Conservation (phyloP, 37 sponge, comb jelly and placozoan species). For the Crambe crambe region DNA sequence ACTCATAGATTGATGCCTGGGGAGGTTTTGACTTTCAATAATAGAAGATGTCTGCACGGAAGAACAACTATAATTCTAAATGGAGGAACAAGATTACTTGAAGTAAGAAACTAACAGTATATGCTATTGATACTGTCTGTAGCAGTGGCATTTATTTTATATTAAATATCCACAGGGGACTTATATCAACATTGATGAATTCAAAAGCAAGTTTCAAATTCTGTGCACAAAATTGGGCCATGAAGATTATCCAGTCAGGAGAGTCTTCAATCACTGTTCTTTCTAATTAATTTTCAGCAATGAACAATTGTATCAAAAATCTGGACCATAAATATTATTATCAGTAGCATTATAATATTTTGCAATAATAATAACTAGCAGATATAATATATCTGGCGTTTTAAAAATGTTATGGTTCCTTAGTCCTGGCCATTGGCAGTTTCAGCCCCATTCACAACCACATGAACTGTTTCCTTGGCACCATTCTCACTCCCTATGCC, state of each 20-base stretch:
- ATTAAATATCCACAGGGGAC: no score
- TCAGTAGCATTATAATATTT: not conserved
- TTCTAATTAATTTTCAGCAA: not conserved
- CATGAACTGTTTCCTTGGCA: not conserved
- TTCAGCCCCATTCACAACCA: not conserved
- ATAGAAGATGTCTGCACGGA: constrained; percentile 45
- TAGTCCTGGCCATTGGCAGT: no score
- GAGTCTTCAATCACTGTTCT: constrained; percentile 38
- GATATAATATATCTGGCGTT: not conserved
- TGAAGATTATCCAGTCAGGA: constrained; percentile 4
- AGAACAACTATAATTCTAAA: constrained; percentile 40
- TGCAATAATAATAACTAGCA: not conserved
- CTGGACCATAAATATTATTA: not conserved
- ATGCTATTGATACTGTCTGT: no score
- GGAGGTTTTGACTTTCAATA: constrained; percentile 25
- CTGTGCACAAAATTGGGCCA: constrained; percentile 18
- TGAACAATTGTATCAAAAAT: not conserved
- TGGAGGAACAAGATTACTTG: constrained; percentile 26
- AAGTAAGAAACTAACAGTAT: not conserved
- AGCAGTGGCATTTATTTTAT: no score
- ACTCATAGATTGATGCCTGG: no score
- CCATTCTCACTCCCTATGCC: not conserved
- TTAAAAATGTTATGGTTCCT: no score
- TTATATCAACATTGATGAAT: constrained; percentile 75
- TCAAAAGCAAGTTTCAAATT: constrained; percentile 56